Base-by-base conservation (phyloP, 2,888 invertebrate genomes). In the Perdita meconis region DNA sequence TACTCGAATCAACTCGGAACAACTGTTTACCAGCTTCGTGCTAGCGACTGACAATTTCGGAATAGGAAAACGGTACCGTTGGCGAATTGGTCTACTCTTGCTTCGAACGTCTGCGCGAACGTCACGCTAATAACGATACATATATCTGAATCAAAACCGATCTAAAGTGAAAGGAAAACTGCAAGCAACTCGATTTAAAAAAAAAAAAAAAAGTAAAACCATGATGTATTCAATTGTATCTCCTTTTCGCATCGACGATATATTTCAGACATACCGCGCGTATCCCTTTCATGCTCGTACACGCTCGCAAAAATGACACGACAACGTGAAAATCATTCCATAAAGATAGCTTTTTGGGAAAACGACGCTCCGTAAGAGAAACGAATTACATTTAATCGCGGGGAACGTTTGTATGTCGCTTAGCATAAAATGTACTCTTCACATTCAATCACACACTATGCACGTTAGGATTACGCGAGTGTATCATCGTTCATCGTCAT, bases 371-470 rank as follows among this genome's bases (percentile, higher is more conserved):
- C 8, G 26, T 34, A 10, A 4, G 47, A 51, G n/a, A 55, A 73
- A 64, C 24, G 22, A 60, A 51, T 47, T 16, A 59, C 59, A 42
- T 60, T n/a, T 64, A 63, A 67, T 36, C 38, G 55, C 72, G 59
- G 47, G 66, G 61, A 57, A 64, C 66, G 70, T 77, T 81, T 81
- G 68, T 77, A 81, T 77, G 81, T 81, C 72, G 80, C 80, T 80
- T 80, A 60, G 65, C 67, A 69, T 80, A 51, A 68, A 68, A 80
- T 80, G 68, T 74, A 81, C 36, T 68, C 66, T 74, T 68, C 30
- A 30, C 3, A 78, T 50, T 51, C 51, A n/a, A 38, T 38, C 53
- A 47, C 38, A 72, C 57, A 71, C 61, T 61, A 44, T 78, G 77
- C 77, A 78, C 74, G 60, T 74, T 81, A 81, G 77, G 69, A 63